Base-by-base conservation (phyloP, 35 echinoderm and acorn worm species). In the Lytechinus variegatus region DNA sequence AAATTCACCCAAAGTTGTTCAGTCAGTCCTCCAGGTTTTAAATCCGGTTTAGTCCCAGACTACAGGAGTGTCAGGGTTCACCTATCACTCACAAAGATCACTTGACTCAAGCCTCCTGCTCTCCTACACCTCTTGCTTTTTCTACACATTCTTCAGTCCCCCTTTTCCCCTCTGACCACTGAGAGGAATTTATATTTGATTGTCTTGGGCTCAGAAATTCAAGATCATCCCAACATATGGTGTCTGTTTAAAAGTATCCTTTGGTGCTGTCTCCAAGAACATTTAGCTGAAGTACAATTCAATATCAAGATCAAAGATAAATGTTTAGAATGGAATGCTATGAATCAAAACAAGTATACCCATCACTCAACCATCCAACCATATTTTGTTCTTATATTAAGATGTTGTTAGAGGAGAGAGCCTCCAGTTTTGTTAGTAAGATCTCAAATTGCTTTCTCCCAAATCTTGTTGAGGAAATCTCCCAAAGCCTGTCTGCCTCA, bases 391-490 rank as follows among this genome's bases (percentile, higher is more conserved):
- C 66, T 28, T 91, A 19, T 7, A 24, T 14, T 79, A n/a, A 24
- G 16, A 79, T 79, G 4, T 79, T 79, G 66, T 44, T 44, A 44
- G 33, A 44, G 33, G 2, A 44, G n/a, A 79, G 66, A 16, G 66
- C 66, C 21, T n/a, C 66, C 5, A 79, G 24, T 79, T 79, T 16
- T 79, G 19, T 79, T n/a, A 24, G 66, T 79, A 79, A 79, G 66
- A 79, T 79, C 66, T 79, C 66, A 79, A 24, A 79, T 79, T 79
- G 66, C 66, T 24, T 79, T 24, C 66, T 79, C 66, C 16, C n/a
- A 24, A 58, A 19, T 90, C 52, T 90, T 90, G 88, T 90, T 12
- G 29, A 90, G 88, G 88, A 90, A 90, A 90, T 90, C 88, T 79
- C 66, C 8, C 66, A 24, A 24, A 79, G 16, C 66, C 21, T 5